A percentile compares a stretch with the other conserved stretches of the same genome.
These are phyloP conservation scores for Poliocrania exsul DNA, from an alignment of 2,797 vertebrate species.

Conservation along the genomic window DNA sequence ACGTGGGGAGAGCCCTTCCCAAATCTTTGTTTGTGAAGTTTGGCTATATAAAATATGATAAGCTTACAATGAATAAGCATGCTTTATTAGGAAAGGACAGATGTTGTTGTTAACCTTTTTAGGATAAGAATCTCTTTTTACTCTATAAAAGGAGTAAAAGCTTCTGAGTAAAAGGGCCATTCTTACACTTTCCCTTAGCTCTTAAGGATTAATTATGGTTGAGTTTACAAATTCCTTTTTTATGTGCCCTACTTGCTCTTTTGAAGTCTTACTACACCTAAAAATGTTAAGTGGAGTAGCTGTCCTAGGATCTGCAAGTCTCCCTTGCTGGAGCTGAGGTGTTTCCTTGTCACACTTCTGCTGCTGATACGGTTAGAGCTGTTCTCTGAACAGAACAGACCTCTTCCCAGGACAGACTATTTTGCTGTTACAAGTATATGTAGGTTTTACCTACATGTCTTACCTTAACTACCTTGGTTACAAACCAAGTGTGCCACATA, in stretches of 20 bases:
- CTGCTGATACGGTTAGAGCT: fast-evolving
- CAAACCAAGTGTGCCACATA: not conserved
- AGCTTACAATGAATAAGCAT: not conserved
- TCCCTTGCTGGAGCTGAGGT: not conserved
- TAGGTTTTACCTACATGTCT: not conserved
- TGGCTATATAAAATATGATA: not conserved
- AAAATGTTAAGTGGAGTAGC: not conserved
- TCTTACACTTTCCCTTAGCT: not conserved
- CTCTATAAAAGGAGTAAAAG: not conserved
- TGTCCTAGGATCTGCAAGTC: not conserved
- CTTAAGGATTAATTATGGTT: not conserved
- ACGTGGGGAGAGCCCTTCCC: too few relatives aligned
- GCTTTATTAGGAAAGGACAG: not conserved
- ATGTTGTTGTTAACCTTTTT: not conserved
- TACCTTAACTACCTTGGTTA: not conserved
- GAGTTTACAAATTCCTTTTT: not conserved
- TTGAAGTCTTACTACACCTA: not conserved
- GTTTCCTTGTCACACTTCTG: not conserved
- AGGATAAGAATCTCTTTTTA: not conserved
- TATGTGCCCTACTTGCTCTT: not conserved
- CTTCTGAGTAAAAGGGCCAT: not conserved
- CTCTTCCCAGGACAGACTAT: not conserved
- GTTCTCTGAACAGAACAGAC: not conserved
- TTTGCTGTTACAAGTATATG: not conserved
- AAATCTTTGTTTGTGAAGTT: too few relatives aligned